phyloP scores from a whole-genome alignment of 2,888 invertebrate genomes.

The Pollenia angustigena region DNA sequence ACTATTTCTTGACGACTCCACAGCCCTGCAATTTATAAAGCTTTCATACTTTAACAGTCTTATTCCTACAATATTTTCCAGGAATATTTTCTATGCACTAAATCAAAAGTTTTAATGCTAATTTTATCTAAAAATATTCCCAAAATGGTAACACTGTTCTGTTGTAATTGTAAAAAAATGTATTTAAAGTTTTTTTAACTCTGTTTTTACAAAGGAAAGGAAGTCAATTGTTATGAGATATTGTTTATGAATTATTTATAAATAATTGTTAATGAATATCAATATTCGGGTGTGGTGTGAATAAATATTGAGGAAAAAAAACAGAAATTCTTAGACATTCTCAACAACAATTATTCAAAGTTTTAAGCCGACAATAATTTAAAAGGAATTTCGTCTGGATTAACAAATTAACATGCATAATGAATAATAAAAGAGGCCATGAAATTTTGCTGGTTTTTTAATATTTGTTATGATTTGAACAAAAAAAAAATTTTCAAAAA shows the following conservation, averaged over 20 bases:
- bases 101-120: no score
- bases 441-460: no score
- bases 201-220: slow-evolving; percentile 13
- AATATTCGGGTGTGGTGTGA: background rate
- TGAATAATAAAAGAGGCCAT: background rate
- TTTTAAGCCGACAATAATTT: background rate
- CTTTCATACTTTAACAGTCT: no score
- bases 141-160: no score
- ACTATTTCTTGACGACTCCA: no score
- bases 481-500: no score
- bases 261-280: background rate
- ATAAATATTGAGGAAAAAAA: background rate
- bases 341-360: background rate
- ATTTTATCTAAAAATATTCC: no score
- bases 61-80: no score
- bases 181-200: background rate
- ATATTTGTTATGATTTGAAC: no score
- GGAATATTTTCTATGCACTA: no score
- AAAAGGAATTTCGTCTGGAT: background rate
- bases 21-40: no score
- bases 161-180: slow-evolving; percentile 25
- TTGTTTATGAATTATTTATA: background rate
- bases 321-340: background rate
- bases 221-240: slow-evolving; percentile 18
- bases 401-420: background rate